These are phyloP conservation scores for Copidosoma floridanum DNA, from an alignment of 1,140 invertebrate species.

Conservation along the genomic window DNA sequence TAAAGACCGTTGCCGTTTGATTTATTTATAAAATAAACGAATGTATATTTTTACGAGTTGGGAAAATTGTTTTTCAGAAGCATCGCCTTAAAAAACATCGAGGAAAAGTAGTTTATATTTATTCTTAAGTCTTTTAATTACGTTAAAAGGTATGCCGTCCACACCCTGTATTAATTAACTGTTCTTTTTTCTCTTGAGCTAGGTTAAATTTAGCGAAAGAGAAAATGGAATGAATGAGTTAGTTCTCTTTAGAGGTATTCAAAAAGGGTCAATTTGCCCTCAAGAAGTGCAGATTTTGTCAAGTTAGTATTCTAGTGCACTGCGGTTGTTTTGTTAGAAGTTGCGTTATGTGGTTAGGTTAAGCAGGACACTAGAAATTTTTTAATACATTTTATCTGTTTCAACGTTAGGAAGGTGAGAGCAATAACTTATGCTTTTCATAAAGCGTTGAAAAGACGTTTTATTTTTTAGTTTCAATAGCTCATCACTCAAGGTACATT, in stretches of 20 bases:
- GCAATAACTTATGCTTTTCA: too few species aligned
- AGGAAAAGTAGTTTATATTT: conserved; percentile 1
- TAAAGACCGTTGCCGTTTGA: too few species aligned
- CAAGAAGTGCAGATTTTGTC: neutral
- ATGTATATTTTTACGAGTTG: too few species aligned
- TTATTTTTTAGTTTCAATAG: too few species aligned
- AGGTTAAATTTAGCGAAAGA: neutral
- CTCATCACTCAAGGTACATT: too few species aligned
- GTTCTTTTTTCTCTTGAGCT: neutral
- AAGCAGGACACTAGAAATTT: too few species aligned
- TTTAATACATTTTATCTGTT: too few species aligned
- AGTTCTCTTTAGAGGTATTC: neutral
- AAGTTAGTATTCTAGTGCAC: neutral
- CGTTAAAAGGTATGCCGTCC: neutral
- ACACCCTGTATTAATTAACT: neutral
- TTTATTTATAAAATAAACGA: too few species aligned
- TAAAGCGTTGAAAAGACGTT: too few species aligned
- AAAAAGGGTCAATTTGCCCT: neutral
- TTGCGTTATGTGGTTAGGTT: neutral
- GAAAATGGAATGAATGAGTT: neutral
- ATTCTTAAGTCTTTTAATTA: neutral
- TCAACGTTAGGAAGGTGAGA: too few species aligned
- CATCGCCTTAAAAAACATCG: conserved; percentile 18
- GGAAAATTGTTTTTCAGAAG: too few species aligned
- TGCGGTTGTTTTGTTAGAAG: neutral